phyloP scores from a whole-genome alignment of 2,888 invertebrate genomes.

The Cryptocephalus moraei region DNA sequence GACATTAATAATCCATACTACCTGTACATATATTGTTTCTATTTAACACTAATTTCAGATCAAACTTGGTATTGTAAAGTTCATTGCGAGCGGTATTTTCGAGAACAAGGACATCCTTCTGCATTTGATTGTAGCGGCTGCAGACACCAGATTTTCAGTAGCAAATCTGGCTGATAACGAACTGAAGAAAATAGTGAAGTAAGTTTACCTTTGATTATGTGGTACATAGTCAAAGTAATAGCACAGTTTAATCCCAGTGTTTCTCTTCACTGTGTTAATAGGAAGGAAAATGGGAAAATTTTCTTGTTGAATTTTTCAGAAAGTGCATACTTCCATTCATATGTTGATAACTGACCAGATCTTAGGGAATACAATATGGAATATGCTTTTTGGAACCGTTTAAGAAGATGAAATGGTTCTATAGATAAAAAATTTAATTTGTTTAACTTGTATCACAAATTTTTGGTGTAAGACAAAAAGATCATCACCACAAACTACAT shows the following conservation, averaged over 20 bases:
- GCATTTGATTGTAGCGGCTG: slow-evolving; percentile 73
- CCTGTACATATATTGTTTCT: too few relatives aligned
- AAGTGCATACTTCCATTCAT: too few relatives aligned
- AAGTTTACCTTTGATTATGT: slow-evolving; percentile 18
- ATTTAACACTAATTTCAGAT: slow-evolving; percentile 33
- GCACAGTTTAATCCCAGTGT: too few relatives aligned
- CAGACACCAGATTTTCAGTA: slow-evolving; percentile 82
- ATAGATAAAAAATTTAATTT: too few relatives aligned
- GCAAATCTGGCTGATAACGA: slow-evolving; percentile 81
- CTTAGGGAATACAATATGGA: neutral
- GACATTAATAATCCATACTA: too few relatives aligned
- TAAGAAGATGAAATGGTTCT: neutral
- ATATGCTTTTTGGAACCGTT: neutral
- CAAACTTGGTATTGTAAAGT: slow-evolving; percentile 71
- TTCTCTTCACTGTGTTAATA: too few relatives aligned
- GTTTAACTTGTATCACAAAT: too few relatives aligned
- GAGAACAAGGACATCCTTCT: slow-evolving; percentile 62
- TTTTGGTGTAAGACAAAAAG: neutral
- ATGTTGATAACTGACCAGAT: too few relatives aligned
- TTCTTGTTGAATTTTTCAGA: too few relatives aligned
- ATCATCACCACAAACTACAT: neutral
- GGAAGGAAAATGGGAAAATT: too few relatives aligned
- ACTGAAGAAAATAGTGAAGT: slow-evolving; percentile 67
- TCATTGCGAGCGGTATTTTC: slow-evolving; percentile 70
- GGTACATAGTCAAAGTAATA: neutral